Evolutionary conservation across 2,888 invertebrate species (phyloP), one percentile per base, ranked within the genome.

Genomic region (Ligdia adustata): DNA sequence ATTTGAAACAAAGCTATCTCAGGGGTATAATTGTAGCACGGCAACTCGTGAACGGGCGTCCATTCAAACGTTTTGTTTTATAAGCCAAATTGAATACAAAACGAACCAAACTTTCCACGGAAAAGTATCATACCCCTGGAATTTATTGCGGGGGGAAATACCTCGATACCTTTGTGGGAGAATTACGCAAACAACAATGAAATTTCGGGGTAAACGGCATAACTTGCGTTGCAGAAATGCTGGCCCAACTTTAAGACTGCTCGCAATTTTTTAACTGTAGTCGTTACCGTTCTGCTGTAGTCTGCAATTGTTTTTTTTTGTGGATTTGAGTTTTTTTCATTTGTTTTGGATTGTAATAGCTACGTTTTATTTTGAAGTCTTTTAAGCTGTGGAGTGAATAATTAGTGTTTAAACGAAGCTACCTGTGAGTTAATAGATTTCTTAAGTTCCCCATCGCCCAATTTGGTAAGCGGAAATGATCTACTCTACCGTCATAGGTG

Each of bases 21-120:
- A 20, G 6, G 4, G 9, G 6, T n/a, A 26, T 37, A 28, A 20
- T 38, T 33, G 20, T 20, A 29, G 9, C 29, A 28, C 4, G 4
- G 7, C 34, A 34, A 35, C 45, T 27, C 20, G 13, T n/a, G 7
- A 42, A 37, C 14, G 2, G 15, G 14, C 35, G 15, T 9, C 32
- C 28, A 38, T 38, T 48, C 15, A 43, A 42, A 52, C 52, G 53
- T 61, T 63, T 62, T 60, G 64, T 65, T 64, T 37, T 55, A 57
- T 58, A 65, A 62, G 57, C 63, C 61, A 57, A 66, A 69, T 67
- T 67, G 61, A 67, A 70, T 65, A 66, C 57, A 50, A 55, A 66
- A 70, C 62, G 62, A n/a, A 59, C 9, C 16, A 55, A 67, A 67
- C 55, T 67, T 67, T 52, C 41, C 42, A 40, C 22, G 51, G 31